Evolutionary conservation across 1,140 invertebrate genomes (phyloP).

Genomic region (Wiebesia pumilae): DNA sequence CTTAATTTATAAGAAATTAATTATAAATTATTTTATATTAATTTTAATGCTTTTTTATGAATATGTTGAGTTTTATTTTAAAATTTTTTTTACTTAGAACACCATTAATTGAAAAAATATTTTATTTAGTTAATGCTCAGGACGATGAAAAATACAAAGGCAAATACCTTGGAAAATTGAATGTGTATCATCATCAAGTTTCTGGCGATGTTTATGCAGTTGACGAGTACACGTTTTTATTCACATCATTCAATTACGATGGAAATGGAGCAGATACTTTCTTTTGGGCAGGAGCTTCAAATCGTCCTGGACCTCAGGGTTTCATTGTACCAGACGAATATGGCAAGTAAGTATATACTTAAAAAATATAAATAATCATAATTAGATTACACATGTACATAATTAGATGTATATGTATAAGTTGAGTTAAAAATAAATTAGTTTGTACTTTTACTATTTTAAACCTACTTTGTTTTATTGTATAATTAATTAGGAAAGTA

Average conservation of each 20-base stretch:
- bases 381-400: too few species aligned
- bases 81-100: too few species aligned
- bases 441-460: too few species aligned
- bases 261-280: constrained; percentile 93
- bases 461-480: too few species aligned
- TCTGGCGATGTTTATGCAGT: constrained; percentile 92
- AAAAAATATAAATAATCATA: neutral
- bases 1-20: too few species aligned
- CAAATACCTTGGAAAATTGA: constrained; percentile 88
- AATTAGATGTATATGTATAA: too few species aligned
- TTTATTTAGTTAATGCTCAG: constrained; percentile 58
- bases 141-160: constrained; percentile 85
- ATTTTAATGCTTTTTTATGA: too few species aligned
- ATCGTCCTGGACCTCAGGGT: constrained; percentile 90
- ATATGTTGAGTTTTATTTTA: too few species aligned
- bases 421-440: too few species aligned
- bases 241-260: constrained; percentile 92
- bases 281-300: constrained; percentile 93
- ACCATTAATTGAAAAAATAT: neutral
- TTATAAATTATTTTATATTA: too few species aligned
- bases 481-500: too few species aligned
- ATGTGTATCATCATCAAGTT: constrained; percentile 93
- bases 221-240: constrained; percentile 88
- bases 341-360: constrained; percentile 81
- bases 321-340: constrained; percentile 93